A percentile compares a stretch with the other conserved stretches of the same genome.
These are phyloP conservation scores for Pristionchus maxplancki DNA, from an alignment of 2,888 invertebrate genomes.

Conservation along the genomic window DNA sequence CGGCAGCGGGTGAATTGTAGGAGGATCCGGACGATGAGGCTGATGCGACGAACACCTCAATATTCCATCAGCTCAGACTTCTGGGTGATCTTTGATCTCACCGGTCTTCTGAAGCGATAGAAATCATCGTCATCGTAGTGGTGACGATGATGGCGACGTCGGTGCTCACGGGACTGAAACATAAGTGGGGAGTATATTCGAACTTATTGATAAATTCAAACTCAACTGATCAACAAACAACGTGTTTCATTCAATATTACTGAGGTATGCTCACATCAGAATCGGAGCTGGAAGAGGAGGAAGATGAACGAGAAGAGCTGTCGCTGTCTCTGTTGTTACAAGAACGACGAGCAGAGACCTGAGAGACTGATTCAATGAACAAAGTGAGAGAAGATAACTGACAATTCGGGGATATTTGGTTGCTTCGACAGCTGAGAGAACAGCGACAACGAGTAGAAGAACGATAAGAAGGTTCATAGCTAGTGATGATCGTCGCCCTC, in stretches of 20 bases:
- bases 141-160: not conserved
- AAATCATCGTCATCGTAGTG: not conserved
- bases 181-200: not conserved
- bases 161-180: not conserved
- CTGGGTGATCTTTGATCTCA: not conserved
- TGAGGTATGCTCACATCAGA: not conserved
- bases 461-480: not conserved
- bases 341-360: not conserved
- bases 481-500: not conserved
- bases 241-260: too few species aligned
- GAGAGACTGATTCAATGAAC: not conserved
- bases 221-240: too few species aligned
- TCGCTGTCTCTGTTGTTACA: not conserved
- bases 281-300: conserved; percentile 10
- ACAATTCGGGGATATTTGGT: not conserved
- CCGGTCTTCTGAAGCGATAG: not conserved
- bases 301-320: not conserved
- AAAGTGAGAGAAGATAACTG: not conserved
- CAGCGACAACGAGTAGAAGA: not conserved
- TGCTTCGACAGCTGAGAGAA: not conserved
- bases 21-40: not conserved
- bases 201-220: too few species aligned
- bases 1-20: not conserved
- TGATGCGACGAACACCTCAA: not conserved
- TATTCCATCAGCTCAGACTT: not conserved